A percentile compares a stretch with the other conserved stretches of the same genome.
Conservation (phyloP, 2,797 vertebrate genomes). For the Orientallactaga sibirica region DNA sequence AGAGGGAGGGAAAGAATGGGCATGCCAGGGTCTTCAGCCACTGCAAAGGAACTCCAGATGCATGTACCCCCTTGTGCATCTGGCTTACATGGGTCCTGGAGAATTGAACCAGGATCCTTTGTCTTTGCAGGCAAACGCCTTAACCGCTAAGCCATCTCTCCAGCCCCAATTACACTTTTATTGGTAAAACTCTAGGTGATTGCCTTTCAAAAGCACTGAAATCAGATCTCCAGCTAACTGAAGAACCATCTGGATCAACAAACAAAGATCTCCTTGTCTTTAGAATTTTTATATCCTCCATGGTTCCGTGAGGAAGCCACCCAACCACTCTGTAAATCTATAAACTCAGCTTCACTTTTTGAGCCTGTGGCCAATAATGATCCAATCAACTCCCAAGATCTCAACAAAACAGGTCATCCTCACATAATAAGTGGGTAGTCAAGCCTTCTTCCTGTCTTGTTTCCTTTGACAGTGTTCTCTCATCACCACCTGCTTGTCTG, state of each 20-base stretch:
- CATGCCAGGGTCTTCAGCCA: too few species aligned
- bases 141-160: too few species aligned
- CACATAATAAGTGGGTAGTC: neutral
- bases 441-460: neutral
- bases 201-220: conserved; percentile 2
- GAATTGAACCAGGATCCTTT: too few species aligned
- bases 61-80: too few species aligned
- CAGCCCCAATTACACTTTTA: too few species aligned
- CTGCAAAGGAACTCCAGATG: too few species aligned
- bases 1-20: too few species aligned
- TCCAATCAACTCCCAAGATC: neutral
- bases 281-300: neutral
- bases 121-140: too few species aligned
- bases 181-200: neutral
- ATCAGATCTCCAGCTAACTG: neutral
- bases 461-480: neutral
- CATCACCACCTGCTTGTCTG: neutral
- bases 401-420: neutral
- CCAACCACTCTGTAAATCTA: neutral
- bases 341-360: neutral
- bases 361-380: neutral
- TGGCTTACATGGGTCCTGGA: too few species aligned
- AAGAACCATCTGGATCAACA: neutral
- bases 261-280: neutral
- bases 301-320: neutral